phyloP scores from a whole-genome alignment of 2,113 vertebrate species.

The Macrotus californicus region DNA sequence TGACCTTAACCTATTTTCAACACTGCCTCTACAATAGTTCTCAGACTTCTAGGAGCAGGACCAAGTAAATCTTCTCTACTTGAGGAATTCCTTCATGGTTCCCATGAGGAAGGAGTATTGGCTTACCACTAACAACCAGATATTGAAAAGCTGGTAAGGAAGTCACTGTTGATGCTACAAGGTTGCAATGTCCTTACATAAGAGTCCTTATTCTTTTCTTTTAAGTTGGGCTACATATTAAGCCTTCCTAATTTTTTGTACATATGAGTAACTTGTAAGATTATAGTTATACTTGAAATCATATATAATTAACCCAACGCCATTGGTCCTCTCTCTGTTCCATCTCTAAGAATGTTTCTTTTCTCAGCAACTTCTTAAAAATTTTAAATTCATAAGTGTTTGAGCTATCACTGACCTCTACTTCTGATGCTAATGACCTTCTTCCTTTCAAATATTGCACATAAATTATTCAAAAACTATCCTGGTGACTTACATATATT shows the following conservation, averaged over 20 bases:
- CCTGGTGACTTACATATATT: not conserved
- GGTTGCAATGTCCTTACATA: not conserved
- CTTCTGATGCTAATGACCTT: conserved; percentile 14
- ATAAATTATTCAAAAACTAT: conserved; percentile 29
- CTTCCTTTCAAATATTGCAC: not conserved
- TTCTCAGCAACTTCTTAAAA: not conserved
- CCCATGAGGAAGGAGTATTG: not conserved
- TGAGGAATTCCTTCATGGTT: not conserved
- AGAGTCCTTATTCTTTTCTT: not conserved
- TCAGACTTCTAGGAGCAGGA: not conserved
- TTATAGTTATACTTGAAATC: not conserved
- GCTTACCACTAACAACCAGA: not conserved
- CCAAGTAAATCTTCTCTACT: not conserved
- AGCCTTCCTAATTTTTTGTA: not conserved
- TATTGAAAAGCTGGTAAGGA: not conserved
- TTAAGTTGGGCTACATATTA: not conserved
- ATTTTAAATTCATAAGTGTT: conserved; percentile 10
- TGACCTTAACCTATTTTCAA: not conserved
- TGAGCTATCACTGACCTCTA: not conserved
- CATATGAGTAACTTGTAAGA: not conserved
- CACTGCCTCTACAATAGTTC: not conserved
- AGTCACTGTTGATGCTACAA: not conserved
- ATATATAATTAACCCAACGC: not conserved
- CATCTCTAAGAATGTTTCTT: not conserved
- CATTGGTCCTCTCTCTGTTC: not conserved